These are phyloP conservation scores for Graphium colonna DNA, from an alignment of 2,888 invertebrate species.

Conservation along the genomic window DNA sequence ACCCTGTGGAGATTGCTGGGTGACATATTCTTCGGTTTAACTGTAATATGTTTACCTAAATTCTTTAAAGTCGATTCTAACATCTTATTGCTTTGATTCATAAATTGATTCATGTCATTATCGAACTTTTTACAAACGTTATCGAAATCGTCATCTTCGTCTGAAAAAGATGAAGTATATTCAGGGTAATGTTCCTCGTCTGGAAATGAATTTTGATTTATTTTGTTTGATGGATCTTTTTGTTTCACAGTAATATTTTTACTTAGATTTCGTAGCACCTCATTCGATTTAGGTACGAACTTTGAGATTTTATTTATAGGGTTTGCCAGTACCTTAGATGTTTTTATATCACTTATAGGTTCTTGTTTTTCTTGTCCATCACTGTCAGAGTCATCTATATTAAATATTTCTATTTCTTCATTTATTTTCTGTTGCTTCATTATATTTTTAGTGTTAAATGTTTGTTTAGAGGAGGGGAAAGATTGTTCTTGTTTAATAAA, in stretches of 20 bases:
- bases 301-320: constrained; percentile 19
- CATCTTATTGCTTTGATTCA: constrained; percentile 33
- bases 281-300: constrained; percentile 25
- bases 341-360: constrained; percentile 13
- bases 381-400: constrained; percentile 67
- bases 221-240: constrained; percentile 28
- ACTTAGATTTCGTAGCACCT: constrained; percentile 46
- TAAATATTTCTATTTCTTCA: constrained; percentile 61
- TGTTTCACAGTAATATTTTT: constrained; percentile 56
- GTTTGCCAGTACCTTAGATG: constrained; percentile 23
- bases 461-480: constrained; percentile 24
- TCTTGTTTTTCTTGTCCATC: constrained; percentile 40
- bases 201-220: constrained; percentile 18
- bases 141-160: constrained; percentile 23
- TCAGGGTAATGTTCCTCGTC: constrained; percentile 12
- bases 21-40: constrained; percentile 54
- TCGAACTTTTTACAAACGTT: background rate
- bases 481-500: constrained; percentile 28
- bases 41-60: constrained; percentile 57
- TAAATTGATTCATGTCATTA: constrained; percentile 11
- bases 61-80: constrained; percentile 54
- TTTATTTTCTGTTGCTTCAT: constrained; percentile 37
- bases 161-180: constrained; percentile 23
- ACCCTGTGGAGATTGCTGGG: constrained; percentile 28
- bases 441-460: constrained; percentile 31